Percentiles rank a stretch among this genome's conserved stretches.
phyloP scores from a whole-genome alignment of 2,113 vertebrate genomes.

The Platichthys stellatus region DNA sequence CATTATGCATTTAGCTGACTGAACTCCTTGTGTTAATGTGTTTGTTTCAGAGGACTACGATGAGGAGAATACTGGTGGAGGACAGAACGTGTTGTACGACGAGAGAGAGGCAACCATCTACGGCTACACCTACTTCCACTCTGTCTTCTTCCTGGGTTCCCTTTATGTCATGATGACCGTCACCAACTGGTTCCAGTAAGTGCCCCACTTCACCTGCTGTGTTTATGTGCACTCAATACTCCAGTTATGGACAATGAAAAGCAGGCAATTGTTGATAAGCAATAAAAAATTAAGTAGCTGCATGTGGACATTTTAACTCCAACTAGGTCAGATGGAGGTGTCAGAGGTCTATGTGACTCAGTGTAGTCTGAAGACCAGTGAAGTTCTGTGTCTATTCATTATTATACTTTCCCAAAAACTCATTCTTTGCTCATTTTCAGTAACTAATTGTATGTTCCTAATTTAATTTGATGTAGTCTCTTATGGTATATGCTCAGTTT shows the following conservation, averaged over 20 bases:
- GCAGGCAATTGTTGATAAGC: not conserved
- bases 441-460: too few species aligned
- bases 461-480: too few species aligned
- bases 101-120: constrained; percentile 90
- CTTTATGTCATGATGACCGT: constrained; percentile 99
- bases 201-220: constrained; percentile 25
- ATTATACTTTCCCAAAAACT: too few species aligned
- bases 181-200: constrained; percentile 99
- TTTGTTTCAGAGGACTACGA: constrained; percentile 81
- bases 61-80: constrained; percentile 78
- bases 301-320: not conserved
- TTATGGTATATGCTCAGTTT: too few species aligned
- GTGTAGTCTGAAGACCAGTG: too few species aligned
- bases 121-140: constrained; percentile 94
- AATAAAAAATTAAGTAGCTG: too few species aligned
- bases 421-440: not conserved
- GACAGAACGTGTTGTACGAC: constrained; percentile 90
- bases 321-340: not conserved
- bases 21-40: not conserved
- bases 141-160: constrained; percentile 94
- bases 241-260: not conserved
- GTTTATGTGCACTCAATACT: too few species aligned
- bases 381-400: too few species aligned
- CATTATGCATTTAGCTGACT: not conserved
- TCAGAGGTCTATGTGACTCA: not conserved